These are phyloP conservation scores for Dendrolimus punctatus DNA, from an alignment of 1,140 invertebrate species.

Conservation along the genomic window DNA sequence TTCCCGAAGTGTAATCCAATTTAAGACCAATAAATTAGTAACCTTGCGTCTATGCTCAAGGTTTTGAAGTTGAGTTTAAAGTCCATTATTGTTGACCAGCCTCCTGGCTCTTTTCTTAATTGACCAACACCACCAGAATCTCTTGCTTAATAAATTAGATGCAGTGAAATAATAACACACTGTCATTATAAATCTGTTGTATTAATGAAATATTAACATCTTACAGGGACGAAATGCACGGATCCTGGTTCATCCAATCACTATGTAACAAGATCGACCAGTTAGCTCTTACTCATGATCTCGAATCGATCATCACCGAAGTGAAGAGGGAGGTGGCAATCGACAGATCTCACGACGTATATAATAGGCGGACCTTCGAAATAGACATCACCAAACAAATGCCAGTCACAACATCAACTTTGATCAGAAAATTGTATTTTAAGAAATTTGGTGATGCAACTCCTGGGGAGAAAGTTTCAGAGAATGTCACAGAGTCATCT, in stretches of 20 bases:
- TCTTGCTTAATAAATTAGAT: no score
- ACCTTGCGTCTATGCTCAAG: no score
- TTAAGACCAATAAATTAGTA: no score
- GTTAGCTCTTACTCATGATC: constrained; percentile 25
- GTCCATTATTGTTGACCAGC: no score
- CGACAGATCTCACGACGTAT: constrained; percentile 28
- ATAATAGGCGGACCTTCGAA: constrained; percentile 25
- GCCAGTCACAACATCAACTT: constrained; percentile 40
- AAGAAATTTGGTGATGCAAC: constrained; percentile 17
- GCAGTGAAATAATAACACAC: no score
- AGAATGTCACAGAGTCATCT: constrained; percentile 1
- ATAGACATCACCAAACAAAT: constrained; percentile 44
- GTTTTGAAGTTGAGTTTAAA: no score
- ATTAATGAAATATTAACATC: neutral
- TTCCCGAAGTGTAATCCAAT: no score
- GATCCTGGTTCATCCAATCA: constrained; percentile 50
- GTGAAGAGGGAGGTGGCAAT: constrained; percentile 46
- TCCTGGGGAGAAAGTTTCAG: neutral
- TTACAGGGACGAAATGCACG: constrained; percentile 34
- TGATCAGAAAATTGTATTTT: constrained; percentile 46
- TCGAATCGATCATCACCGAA: constrained; percentile 44
- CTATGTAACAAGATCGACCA: constrained; percentile 41
- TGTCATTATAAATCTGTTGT: no score
- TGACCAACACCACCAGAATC: no score
- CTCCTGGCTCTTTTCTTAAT: no score